A percentile compares a stretch with the other conserved stretches of the same genome.
These are phyloP conservation scores for Tenthredo distinguenda DNA, from an alignment of 2,888 invertebrate genomes.

Conservation along the genomic window DNA sequence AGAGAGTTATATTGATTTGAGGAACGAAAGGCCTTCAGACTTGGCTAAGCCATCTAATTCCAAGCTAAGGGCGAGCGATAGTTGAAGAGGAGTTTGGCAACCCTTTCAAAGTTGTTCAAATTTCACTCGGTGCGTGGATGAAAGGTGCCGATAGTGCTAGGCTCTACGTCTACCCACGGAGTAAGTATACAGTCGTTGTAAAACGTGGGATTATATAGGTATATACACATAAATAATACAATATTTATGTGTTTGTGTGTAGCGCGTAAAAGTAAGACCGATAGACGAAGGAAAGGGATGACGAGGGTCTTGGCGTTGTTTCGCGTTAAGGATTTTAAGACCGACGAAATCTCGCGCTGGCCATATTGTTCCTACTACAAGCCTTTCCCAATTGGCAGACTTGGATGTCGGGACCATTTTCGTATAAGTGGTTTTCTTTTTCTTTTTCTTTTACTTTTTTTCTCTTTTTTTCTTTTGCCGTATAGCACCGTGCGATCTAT, in stretches of 20 bases:
- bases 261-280: constrained; percentile 1
- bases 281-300: not conserved
- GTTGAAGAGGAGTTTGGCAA: constrained; percentile 33
- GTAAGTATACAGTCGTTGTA: not conserved
- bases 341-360: not conserved
- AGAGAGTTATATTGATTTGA: constrained; percentile 45
- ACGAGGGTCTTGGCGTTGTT: constrained; percentile 21
- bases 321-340: not conserved
- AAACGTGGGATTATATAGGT: not conserved
- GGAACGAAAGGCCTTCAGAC: constrained; percentile 32
- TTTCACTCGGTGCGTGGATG: constrained; percentile 29
- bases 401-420: not conserved
- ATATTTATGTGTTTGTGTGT: not conserved
- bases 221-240: not conserved
- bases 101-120: constrained; percentile 39
- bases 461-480: not conserved
- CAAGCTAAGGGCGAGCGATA: constrained; percentile 31
- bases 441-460: not conserved
- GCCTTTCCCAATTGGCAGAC: constrained; percentile 20
- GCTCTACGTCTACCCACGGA: not conserved
- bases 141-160: constrained; percentile 24
- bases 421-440: not conserved
- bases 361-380: constrained; percentile 17
- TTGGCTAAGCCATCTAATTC: constrained; percentile 44
- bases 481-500: not conserved